A percentile compares a stretch with the other conserved stretches of the same genome.
Evolutionary conservation across 2,888 invertebrate species (phyloP).

Genomic region (Rhopalosiphum nymphaeae): DNA sequence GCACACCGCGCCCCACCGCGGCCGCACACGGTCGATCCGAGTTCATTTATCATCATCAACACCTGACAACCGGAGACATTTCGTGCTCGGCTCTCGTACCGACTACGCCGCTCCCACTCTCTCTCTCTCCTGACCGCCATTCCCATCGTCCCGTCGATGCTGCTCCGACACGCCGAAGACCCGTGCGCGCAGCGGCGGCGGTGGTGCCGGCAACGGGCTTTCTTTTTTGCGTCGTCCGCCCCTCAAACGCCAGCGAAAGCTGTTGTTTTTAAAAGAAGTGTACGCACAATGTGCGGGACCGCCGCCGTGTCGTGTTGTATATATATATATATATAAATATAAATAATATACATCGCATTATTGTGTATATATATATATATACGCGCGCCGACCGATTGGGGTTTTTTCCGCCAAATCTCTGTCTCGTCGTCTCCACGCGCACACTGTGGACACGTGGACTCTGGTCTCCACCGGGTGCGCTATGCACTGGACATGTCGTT

Average conservation of each 20-base stretch:
- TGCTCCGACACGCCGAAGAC: not conserved
- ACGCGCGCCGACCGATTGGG: not conserved
- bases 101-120: not conserved
- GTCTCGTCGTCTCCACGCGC: not conserved
- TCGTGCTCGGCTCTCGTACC: slow-evolving; percentile 30
- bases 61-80: slow-evolving; percentile 59
- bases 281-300: not conserved
- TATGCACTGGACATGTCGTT: not conserved
- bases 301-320: not conserved
- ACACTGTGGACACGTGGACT: not conserved
- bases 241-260: not conserved
- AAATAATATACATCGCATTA: not conserved
- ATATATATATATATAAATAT: not conserved
- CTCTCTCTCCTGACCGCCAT: not conserved
- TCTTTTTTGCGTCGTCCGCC: not conserved
- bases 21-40: not conserved
- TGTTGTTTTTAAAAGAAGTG: slow-evolving; percentile 22
- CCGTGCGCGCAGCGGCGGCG: not conserved
- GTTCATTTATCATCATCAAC: slow-evolving; percentile 65
- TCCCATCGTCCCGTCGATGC: not conserved
- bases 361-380: not conserved
- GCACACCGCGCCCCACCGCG: not conserved
- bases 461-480: not conserved
- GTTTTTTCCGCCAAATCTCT: not conserved
- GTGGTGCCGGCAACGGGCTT: slow-evolving; percentile 11